Base-by-base conservation (phyloP, 2,113 vertebrate species). In the Ciconia maguari region DNA sequence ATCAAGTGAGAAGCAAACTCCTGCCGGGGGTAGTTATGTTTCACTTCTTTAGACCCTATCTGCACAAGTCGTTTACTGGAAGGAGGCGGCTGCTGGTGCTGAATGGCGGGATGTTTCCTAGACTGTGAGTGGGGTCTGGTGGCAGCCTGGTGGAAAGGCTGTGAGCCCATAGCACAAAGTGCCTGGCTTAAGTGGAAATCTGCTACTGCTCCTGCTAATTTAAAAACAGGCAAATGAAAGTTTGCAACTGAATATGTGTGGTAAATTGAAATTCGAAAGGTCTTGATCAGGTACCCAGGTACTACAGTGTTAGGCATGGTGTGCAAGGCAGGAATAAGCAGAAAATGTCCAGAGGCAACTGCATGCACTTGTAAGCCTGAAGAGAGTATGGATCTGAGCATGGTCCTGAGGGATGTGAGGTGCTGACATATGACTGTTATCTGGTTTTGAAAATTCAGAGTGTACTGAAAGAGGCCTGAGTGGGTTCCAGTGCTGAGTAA, bases 31-130 rank as follows among this genome's bases (percentile, higher is more conserved):
- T 55, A 80, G 58, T 46, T 79, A 6, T 13, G n/a, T 91, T 92
- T 93, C 86, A 72, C 71, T 94, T 91, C 83, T 80, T 62, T 44
- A 95, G 78, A 51, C 52, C 13, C 26, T 87, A 7, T 82, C 72
- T 71, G 60, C 48, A 62, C 42, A 30, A 66, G 30, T 48, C 7
- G 1, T 60, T 94, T 92, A 92, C 91, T 94, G 87, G 86, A 64
- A 79, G 26, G 77, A 87, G 44, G 54, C 1, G 4, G 44, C 83
- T 92, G 72, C 70, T 61, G 79, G 36, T 0, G 0, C 65, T 0
- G 0, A 44, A 22, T 12, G 38, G 34, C 11, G 51, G 75, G 66
- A 76, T 5, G 1, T 62, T 81, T 83, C 85, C 55, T 72, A 36
- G 64, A 46, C 11, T 4, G 3, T 13, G 48, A 69, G 72, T 5